These are phyloP conservation scores for Halcyon badia DNA, from an alignment of 2,797 vertebrate species.

Conservation along the genomic window DNA sequence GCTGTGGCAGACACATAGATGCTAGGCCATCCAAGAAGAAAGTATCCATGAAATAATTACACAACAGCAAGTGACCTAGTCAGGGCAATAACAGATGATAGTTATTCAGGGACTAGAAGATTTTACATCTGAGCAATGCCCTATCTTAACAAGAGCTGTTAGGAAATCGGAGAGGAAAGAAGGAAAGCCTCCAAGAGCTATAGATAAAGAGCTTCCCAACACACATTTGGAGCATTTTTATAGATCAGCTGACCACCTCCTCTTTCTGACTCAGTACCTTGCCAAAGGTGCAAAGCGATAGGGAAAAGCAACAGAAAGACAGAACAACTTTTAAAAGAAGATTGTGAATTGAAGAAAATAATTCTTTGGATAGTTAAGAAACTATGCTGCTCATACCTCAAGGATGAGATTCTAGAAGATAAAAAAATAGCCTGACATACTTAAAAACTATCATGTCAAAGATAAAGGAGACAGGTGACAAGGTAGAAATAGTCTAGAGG, in stretches of 20 bases:
- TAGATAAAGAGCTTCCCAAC: neutral
- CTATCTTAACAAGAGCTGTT: neutral
- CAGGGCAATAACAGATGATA: neutral
- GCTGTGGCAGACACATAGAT: neutral
- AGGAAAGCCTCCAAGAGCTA: neutral
- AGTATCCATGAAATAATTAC: neutral
- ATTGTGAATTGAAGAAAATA: neutral
- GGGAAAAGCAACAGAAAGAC: neutral
- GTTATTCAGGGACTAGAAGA: neutral
- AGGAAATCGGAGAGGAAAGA: neutral
- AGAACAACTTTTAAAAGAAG: neutral
- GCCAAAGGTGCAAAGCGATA: neutral
- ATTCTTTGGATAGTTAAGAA: neutral
- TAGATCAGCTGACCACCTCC: neutral
- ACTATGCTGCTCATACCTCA: fast-evolving
- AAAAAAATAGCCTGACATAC: neutral
- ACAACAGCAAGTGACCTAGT: neutral
- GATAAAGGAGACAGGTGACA: neutral
- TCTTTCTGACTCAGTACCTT: neutral
- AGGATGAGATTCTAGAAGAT: neutral
- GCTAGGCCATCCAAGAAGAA: neutral
- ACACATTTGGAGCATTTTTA: neutral
- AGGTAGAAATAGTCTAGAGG: neutral
- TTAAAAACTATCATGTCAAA: neutral
- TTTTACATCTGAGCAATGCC: neutral